Conservation (phyloP, 2,113 vertebrate species). For the Gasterosteus aculeatus region DNA sequence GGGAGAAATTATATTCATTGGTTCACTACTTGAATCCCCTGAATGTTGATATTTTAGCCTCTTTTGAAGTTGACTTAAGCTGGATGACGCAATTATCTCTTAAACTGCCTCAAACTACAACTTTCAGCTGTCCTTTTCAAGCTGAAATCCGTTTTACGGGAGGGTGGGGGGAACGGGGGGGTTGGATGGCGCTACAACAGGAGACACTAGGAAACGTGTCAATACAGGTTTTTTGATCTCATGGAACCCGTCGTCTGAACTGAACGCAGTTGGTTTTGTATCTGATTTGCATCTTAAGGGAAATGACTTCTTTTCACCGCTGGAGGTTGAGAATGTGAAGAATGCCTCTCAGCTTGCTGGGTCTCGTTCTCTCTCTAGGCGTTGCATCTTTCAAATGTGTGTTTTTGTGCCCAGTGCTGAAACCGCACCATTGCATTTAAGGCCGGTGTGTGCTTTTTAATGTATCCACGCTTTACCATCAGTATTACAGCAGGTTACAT, state of each 20-base stretch:
- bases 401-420: constrained; percentile 6
- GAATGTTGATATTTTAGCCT: neutral
- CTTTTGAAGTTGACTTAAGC: neutral
- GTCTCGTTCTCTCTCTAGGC: constrained; percentile 58
- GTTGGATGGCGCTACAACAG: neutral
- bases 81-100: neutral
- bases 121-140: neutral
- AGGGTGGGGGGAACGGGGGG: too few relatives aligned
- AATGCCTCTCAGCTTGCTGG: constrained; percentile 61
- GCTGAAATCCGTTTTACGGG: neutral
- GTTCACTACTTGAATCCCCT: neutral
- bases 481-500: neutral
- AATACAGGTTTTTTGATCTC: neutral
- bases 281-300: neutral
- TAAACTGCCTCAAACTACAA: neutral
- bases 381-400: constrained; percentile 29
- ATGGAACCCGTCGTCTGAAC: neutral
- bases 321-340: constrained; percentile 52
- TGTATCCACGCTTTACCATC: neutral
- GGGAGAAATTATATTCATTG: neutral
- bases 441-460: neutral
- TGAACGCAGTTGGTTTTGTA: neutral
- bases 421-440: neutral
- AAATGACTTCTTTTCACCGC: constrained; percentile 22
- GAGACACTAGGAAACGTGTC: neutral